Base-by-base conservation (phyloP, 2,113 vertebrate genomes). In the Ranitomeya imitator region DNA sequence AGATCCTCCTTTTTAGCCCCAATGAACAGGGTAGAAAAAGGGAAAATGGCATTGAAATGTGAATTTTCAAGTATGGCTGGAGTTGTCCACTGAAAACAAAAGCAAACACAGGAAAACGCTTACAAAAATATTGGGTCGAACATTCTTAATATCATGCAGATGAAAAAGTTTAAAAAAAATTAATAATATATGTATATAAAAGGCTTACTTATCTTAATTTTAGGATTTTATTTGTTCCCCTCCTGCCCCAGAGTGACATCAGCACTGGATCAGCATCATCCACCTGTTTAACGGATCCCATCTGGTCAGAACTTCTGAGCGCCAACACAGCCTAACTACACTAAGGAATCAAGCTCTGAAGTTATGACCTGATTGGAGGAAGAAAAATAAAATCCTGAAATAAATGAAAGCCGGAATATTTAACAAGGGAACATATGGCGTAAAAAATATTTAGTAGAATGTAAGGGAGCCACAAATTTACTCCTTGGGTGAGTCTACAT, bases 361-460 rank as follows among this genome's bases (percentile, higher is more conserved):
- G 82, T 84, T 84, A 84, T 84, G 82, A 84, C 82, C 82, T 84
- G 82, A 84, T 71, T 84, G 82, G 82, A 69, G 82, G 82, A 84
- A 84, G 82, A 84, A 52, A 84, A 84, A 84, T 84, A 84, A 84
- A 84, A 84, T 84, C 82, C 82, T 84, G 82, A 84, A 84, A 84
- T 84, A 84, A 84, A 71, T 55, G 55, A 31, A 67, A 84, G 82
- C 82, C 71, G 7, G 51, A 84, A 65, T 84, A 71, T 69, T 67
- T 23, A 84, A 71, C 82, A 84, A 84, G 63, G 63, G 81, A 69
- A 69, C 45, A 83, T 21, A 65, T n/a, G 31, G 61, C 9, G 31
- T 52, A 14, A 52, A 54, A 83, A 21, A 11, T 69, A 16, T 71
- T 14, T 71, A 71, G 23, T 31, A 71, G 26, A 31, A 71, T 37